Evolutionary conservation across 2,113 vertebrate genomes (phyloP), one percentile per base, ranked within the genome.

Genomic region (Puntigrus tetrazona): DNA sequence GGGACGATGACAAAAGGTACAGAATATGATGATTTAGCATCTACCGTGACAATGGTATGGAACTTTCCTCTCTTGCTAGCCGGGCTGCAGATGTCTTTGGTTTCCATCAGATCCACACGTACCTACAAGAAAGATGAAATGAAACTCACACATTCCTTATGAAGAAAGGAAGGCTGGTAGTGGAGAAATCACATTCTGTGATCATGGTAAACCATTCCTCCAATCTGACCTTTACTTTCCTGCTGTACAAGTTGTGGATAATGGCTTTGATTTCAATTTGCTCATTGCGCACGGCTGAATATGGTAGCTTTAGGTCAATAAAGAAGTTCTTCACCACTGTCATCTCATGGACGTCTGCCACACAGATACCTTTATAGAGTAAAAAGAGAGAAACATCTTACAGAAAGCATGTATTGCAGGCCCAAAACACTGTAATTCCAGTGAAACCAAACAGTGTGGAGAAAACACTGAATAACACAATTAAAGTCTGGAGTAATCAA

Each of bases 1-100:
- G 97, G 97, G 25, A 97, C 94, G 0, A 98, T 78, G 81, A 96
- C 27, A 0, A 95, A 97, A 6, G 96, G 90, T 1, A 97, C 90
- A 0, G 94, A 59, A 25, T 86, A 27, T 0, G 95, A 95, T 0
- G 94, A 93, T 34, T 85, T 43, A 0, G 63, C 0, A 0, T 81
- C 88, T 5, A 98, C n/a, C 0, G 0, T 1, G 0, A 97, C 34
- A 0, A 86, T 81, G 89, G 93, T 91, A 0, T 87, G 88, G 90
- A 89, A 90, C 36, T 90, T 91, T 6, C 0, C 4, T 84, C 89
- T 91, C 82, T 88, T 82, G 0, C 94, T 96, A 74, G 97, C 96
- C 11, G 93, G 29, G 5, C 96, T 96, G 93, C 97, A 98, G 84
- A 98, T 78, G 5, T 94, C 69, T 0, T 91, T 86, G 11, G 93